Conservation (phyloP, 2,888 invertebrate species). For the Fabriciana adippe region DNA sequence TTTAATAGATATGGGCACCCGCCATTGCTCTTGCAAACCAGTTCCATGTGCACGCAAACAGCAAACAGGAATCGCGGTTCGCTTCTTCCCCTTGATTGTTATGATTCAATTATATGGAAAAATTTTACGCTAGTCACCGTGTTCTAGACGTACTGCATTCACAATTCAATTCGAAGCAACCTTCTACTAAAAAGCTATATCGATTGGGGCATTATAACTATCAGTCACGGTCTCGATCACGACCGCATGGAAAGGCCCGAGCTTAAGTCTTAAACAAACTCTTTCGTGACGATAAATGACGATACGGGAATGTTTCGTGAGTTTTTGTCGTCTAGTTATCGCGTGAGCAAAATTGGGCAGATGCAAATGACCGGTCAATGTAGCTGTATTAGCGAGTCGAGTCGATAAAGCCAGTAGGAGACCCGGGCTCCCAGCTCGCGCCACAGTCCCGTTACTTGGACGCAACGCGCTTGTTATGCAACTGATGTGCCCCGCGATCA, state of each 20-base stretch:
- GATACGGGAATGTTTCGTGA: slow-evolving; percentile 62
- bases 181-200: slow-evolving; percentile 40
- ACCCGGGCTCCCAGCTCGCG: slow-evolving; percentile 50
- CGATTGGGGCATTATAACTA: slow-evolving; percentile 61
- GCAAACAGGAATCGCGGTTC: slow-evolving; percentile 66
- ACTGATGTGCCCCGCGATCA: slow-evolving; percentile 61
- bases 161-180: slow-evolving; percentile 30
- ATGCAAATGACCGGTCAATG: slow-evolving; percentile 57
- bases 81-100: slow-evolving; percentile 57
- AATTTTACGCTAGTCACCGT: slow-evolving; percentile 42
- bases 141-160: slow-evolving; percentile 33
- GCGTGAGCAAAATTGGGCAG: slow-evolving; percentile 51
- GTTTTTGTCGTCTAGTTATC: slow-evolving; percentile 46
- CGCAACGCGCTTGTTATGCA: slow-evolving; percentile 73
- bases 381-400: slow-evolving; percentile 52
- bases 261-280: slow-evolving; percentile 44
- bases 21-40: slow-evolving; percentile 51
- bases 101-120: slow-evolving; percentile 55
- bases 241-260: slow-evolving; percentile 45
- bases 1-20: slow-evolving; percentile 36
- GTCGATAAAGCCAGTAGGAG: slow-evolving; percentile 47
- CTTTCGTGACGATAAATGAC: slow-evolving; percentile 65
- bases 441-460: slow-evolving; percentile 73
- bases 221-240: slow-evolving; percentile 67
- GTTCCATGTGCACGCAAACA: slow-evolving; percentile 57